Evolutionary conservation across 2,113 vertebrate genomes (phyloP), one percentile per base, ranked within the genome.

Genomic region (Myotis lucifugus): DNA sequence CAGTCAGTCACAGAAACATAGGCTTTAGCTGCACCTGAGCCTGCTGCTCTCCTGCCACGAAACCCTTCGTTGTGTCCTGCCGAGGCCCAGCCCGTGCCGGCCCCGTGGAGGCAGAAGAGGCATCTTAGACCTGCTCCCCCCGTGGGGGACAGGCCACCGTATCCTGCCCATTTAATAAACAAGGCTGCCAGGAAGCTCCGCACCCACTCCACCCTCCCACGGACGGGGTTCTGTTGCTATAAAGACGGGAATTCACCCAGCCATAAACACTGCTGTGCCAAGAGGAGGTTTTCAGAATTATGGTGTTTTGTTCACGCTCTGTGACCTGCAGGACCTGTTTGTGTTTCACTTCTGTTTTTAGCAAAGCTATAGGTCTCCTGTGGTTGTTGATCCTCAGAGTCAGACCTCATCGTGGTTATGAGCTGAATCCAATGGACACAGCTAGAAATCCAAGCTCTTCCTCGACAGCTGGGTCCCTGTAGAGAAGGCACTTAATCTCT

Each of bases 271-370:
- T 4, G 1, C 79, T n/a, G 29, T 4, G 40, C 40, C n/a, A 21
- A 61, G 61, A 69, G 48, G 72, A 9, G 17, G 21, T 23, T 50
- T 69, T 74, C 34, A 56, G 67, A 91, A 59, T 52, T 37, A 8
- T 4, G 18, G 90, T 32, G 1, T 91, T 84, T 61, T 66, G 34
- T 56, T 87, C 34, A 42, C 46, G 32, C 34, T 25, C 0, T 46
- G n/a, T 13, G 46, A 87, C 32, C 56, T 10, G 1, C 14, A 23
- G 32, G 59, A 19, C 67, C 25, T 5, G 13, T 25, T 32, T 37
- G 50, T 19, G 34, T 70, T 54, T 87, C 1, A n/a, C 67, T 78
- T 89, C 79, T 69, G 23, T n/a, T 64, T 95, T 91, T 52, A 82
- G 64, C 42, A 61, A 73, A 93, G 79, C 76, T 34, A 1, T 54